These are phyloP conservation scores for Lepidochitona cinerea DNA, from an alignment of 2,888 invertebrate genomes.

Conservation along the genomic window DNA sequence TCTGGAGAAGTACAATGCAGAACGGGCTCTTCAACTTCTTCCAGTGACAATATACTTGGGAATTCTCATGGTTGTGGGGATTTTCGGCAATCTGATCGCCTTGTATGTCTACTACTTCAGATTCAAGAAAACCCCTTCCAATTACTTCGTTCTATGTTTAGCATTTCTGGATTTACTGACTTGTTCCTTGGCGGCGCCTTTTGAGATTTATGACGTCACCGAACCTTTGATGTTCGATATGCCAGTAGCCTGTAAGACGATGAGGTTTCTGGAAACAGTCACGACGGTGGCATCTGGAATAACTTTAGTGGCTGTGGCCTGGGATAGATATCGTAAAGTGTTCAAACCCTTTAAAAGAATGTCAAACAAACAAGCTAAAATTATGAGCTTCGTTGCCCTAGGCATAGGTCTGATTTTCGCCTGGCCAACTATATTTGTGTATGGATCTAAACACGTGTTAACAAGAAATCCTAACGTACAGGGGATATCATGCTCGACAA, in stretches of 20 bases:
- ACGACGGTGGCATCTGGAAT: slow-evolving; percentile 34
- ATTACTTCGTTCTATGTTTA: slow-evolving; percentile 15
- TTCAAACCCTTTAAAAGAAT: background rate
- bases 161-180: slow-evolving; percentile 14
- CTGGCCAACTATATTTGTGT: slow-evolving; percentile 56
- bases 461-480: slow-evolving; percentile 32
- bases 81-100: slow-evolving; percentile 17
- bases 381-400: slow-evolving; percentile 48
- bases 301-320: slow-evolving; percentile 34
- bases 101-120: slow-evolving; percentile 13
- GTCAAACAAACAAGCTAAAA: slow-evolving; percentile 37
- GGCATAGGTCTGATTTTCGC: slow-evolving; percentile 47
- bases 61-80: slow-evolving; percentile 14
- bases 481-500: slow-evolving; percentile 57
- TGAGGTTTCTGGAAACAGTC: slow-evolving; percentile 34
- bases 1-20: slow-evolving; percentile 45
- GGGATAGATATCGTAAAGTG: slow-evolving; percentile 24
- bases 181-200: slow-evolving; percentile 16
- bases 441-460: slow-evolving; percentile 47
- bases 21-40: slow-evolving; percentile 15
- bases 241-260: slow-evolving; percentile 13
- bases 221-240: slow-evolving; percentile 14
- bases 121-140: slow-evolving; percentile 13
- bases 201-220: slow-evolving; percentile 18
- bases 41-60: slow-evolving; percentile 15